phyloP scores from a whole-genome alignment of 2,888 invertebrate species.

The Lycia hirtaria region DNA sequence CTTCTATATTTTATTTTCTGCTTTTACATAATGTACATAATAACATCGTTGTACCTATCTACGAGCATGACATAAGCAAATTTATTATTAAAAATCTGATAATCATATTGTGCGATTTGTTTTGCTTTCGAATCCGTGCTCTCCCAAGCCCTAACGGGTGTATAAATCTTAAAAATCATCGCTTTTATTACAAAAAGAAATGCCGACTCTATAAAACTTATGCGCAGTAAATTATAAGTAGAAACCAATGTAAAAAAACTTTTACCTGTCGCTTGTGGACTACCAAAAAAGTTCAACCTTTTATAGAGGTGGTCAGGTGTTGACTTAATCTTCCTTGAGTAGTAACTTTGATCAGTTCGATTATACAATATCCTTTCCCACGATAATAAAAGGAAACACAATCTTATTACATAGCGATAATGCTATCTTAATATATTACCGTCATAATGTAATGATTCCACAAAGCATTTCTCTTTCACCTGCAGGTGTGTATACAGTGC shows the following conservation, averaged over 20 bases:
- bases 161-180: conserved; percentile 31
- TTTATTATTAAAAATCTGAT: conserved; percentile 29
- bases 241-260: conserved; percentile 52
- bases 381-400: conserved; percentile 52
- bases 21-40: not conserved
- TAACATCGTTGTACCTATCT: conserved; percentile 3
- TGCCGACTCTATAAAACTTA: conserved; percentile 8
- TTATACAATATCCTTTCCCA: conserved; percentile 67
- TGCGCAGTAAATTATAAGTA: conserved; percentile 18
- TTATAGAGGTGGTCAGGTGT: conserved; percentile 65
- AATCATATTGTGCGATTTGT: conserved; percentile 42
- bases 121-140: conserved; percentile 49
- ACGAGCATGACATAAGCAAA: conserved; percentile 17
- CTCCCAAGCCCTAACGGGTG: conserved; percentile 49
- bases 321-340: conserved; percentile 60
- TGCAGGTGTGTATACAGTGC: conserved; percentile 26
- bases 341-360: conserved; percentile 53
- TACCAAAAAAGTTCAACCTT: conserved; percentile 60
- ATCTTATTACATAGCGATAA: conserved; percentile 33
- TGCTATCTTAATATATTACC: conserved; percentile 11
- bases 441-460: conserved; percentile 2
- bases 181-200: conserved; percentile 20
- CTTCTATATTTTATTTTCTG: not conserved
- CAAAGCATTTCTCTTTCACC: conserved; percentile 24
- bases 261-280: conserved; percentile 67